Percentiles rank a stretch among this genome's conserved stretches.
These are phyloP conservation scores for Megatriorchis doriae DNA, from an alignment of 2,113 vertebrate species.

Conservation along the genomic window DNA sequence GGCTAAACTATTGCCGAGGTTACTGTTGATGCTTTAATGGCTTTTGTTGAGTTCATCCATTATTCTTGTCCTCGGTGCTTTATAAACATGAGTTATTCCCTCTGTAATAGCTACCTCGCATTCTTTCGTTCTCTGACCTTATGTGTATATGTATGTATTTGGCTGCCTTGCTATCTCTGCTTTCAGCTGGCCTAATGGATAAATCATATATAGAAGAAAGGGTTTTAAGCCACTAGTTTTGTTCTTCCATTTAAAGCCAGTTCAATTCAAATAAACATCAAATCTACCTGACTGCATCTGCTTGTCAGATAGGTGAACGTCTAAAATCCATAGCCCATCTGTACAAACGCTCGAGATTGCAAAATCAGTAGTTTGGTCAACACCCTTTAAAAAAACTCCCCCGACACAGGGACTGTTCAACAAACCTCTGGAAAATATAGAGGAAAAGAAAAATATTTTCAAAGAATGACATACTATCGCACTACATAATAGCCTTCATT, in stretches of 20 bases:
- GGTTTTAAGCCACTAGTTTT: neutral
- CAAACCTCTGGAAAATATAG: neutral
- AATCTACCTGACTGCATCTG: conserved; percentile 6
- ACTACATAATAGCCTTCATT: neutral
- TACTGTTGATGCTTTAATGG: conserved; percentile 33
- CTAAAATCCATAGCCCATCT: neutral
- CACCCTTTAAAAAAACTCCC: neutral
- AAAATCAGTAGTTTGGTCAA: neutral
- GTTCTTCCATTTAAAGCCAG: neutral
- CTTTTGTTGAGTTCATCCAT: conserved; percentile 32
- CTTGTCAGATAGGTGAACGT: neutral
- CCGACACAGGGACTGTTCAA: accelerated
- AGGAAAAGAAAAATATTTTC: neutral
- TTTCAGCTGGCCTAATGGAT: conserved; percentile 11
- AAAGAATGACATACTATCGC: neutral
- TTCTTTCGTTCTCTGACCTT: neutral
- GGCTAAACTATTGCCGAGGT: neutral
- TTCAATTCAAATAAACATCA: conserved; percentile 21
- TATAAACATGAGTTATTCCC: neutral
- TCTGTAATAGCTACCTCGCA: neutral
- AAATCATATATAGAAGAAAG: neutral
- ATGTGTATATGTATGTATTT: neutral
- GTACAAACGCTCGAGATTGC: accelerated
- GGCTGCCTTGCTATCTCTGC: neutral
- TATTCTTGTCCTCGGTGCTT: neutral